These are phyloP conservation scores for Minunthozetes semirufus DNA, from an alignment of 2,888 invertebrate genomes.

Conservation along the genomic window DNA sequence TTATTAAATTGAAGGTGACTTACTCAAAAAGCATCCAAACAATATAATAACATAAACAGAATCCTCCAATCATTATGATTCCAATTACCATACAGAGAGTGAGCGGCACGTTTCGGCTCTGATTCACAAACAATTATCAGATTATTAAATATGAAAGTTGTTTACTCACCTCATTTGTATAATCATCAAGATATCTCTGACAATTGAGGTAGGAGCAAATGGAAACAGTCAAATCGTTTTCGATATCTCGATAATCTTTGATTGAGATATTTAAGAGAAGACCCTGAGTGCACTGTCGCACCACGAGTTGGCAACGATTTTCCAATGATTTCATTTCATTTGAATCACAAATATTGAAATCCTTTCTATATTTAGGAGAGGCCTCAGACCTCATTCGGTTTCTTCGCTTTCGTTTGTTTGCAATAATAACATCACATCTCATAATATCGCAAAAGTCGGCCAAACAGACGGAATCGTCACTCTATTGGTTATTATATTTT, in stretches of 20 bases:
- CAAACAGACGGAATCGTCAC: slow-evolving; percentile 82
- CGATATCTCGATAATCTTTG: slow-evolving; percentile 76
- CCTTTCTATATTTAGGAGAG: slow-evolving; percentile 35
- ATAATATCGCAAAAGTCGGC: slow-evolving; percentile 93
- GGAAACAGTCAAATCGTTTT: slow-evolving; percentile 79
- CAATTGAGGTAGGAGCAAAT: slow-evolving; percentile 89
- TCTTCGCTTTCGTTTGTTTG: slow-evolving; percentile 29
- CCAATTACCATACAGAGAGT: slow-evolving; percentile 68
- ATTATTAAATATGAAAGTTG: not conserved
- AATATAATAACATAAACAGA: slow-evolving; percentile 83
- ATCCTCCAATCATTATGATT: slow-evolving; percentile 69
- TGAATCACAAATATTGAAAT: slow-evolving; percentile 45
- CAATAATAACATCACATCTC: slow-evolving; percentile 75
- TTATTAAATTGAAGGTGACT: slow-evolving; percentile 50
- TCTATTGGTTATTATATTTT: slow-evolving; percentile 53
- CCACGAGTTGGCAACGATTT: slow-evolving; percentile 55
- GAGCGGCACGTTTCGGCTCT: slow-evolving; percentile 67
- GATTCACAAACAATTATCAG: not conserved
- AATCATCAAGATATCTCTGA: slow-evolving; percentile 84
- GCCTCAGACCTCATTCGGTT: slow-evolving; percentile 23
- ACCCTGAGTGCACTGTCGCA: slow-evolving; percentile 74
- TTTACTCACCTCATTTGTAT: slow-evolving; percentile 51
- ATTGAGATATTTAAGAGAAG: slow-evolving; percentile 67
- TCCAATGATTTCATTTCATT: slow-evolving; percentile 46
- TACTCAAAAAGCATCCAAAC: slow-evolving; percentile 89